A percentile compares a stretch with the other conserved stretches of the same genome.
phyloP scores from a whole-genome alignment of 1,140 invertebrate genomes.

The Dendroctonus ponderosae region DNA sequence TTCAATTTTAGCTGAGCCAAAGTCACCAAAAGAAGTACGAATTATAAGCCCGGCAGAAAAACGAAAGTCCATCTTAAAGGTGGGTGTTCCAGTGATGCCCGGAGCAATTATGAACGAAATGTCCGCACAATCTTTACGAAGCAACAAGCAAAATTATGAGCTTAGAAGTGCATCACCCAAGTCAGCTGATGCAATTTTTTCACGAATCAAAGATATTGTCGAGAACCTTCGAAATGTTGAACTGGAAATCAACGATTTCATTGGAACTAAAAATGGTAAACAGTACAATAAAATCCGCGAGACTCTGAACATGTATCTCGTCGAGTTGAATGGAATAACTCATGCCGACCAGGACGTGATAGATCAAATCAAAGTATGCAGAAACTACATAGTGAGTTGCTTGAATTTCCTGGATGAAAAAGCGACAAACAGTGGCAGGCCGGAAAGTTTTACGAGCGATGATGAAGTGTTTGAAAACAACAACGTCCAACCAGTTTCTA shows the following conservation, averaged over 20 bases:
- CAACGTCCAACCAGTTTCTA: constrained; percentile 17
- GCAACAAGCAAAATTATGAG: constrained; percentile 8
- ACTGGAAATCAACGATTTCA: constrained; percentile 38
- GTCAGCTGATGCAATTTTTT: constrained; percentile 9
- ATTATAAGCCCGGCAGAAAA: constrained; percentile 33
- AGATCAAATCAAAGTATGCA: constrained; percentile 34
- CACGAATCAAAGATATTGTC: constrained; percentile 32
- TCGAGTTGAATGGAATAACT: constrained; percentile 12
- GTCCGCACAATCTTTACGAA: constrained; percentile 2
- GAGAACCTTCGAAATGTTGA: constrained; percentile 35
- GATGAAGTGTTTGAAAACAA: constrained; percentile 37
- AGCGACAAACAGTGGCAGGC: constrained; percentile 12
- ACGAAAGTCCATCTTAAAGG: constrained; percentile 39
- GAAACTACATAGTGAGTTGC: constrained; percentile 39
- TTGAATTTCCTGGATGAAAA: constrained; percentile 40
- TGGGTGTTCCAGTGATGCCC: constrained; percentile 40
- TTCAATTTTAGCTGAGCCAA: not conserved
- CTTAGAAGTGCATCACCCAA: not conserved
- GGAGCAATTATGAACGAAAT: constrained; percentile 37
- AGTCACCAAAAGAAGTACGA: constrained; percentile 14
- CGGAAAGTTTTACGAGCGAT: constrained; percentile 16
- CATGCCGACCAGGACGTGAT: constrained; percentile 27
- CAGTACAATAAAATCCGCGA: constrained; percentile 32
- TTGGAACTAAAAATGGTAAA: constrained; percentile 35
- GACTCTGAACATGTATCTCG: constrained; percentile 13